Base-by-base conservation (phyloP, 2,797 vertebrate genomes). In the Anguilla anguilla region DNA sequence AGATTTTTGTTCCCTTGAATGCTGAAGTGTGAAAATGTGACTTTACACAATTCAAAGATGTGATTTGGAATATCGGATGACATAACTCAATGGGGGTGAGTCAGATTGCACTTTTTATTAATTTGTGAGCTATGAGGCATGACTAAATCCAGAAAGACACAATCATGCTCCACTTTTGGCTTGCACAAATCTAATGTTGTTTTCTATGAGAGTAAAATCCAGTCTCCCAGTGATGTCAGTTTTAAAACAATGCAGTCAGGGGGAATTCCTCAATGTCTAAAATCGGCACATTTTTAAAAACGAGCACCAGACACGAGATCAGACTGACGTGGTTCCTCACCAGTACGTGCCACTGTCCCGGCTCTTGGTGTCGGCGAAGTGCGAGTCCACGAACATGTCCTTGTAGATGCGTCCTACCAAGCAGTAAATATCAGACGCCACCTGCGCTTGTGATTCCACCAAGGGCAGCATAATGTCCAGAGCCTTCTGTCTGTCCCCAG, bases 391-490 rank as follows among this genome's bases (percentile, higher is more conserved):
- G 95, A 99, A 99, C 89, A 93, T 97, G 93, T 99, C 99, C 94
- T 98, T 99, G 90, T 99, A 99, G 95, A 99, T 99, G 51, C 98
- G 96, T 86, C 99, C 99, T 90, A 99, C 97, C 43, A 99, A 93
- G 92, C 99, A 99, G 93, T 99, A 99, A 95, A 99, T 97, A 93
- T 99, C 99, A 0, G 98, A 99, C 85, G 99, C 98, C 43, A 98
- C 97, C 92, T 99, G 98, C 85, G 96, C 97, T 89, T 98, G 97
- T 3, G 93, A 95, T 90, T 99, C 94, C 88, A 99, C 98, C 92
- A 99, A 93, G 0, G 97, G 98, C 92, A 98, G 94, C 98, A 99
- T 99, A 91, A 98, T 97, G 93, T 97, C 97, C 93, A 99, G 96
- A 59, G 98, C 99, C 93, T 97, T 99, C 92, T 97, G 95, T 86